Percentiles rank a stretch among this genome's conserved stretches.
phyloP scores from a whole-genome alignment of 2,888 invertebrate species.

The Autographa gamma region DNA sequence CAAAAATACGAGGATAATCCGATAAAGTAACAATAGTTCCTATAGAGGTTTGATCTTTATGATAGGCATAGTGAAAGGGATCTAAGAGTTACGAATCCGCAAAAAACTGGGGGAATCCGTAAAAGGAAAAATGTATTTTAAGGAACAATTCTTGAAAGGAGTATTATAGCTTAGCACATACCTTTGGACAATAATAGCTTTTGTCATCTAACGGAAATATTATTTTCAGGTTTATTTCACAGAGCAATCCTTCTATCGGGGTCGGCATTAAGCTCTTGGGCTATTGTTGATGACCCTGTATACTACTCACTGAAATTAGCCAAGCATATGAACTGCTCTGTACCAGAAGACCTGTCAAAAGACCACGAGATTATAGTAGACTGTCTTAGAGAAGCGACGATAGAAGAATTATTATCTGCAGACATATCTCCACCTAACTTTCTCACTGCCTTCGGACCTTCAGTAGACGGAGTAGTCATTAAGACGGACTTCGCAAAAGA shows the following conservation, averaged over 20 bases:
- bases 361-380: slow-evolving; percentile 96
- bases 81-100: slow-evolving; percentile 46
- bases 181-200: slow-evolving; percentile 32
- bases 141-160: slow-evolving; percentile 32
- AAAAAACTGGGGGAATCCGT: slow-evolving; percentile 32
- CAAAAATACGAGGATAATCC: slow-evolving; percentile 43
- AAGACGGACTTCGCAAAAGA: slow-evolving; percentile 95
- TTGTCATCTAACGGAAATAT: slow-evolving; percentile 31
- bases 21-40: slow-evolving; percentile 48
- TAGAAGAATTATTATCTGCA: slow-evolving; percentile 92
- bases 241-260: slow-evolving; percentile 96
- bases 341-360: slow-evolving; percentile 94
- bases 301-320: slow-evolving; percentile 94
- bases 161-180: slow-evolving; percentile 35
- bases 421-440: slow-evolving; percentile 95
- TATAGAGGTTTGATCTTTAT: slow-evolving; percentile 40
- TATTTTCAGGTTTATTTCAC: slow-evolving; percentile 93
- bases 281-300: slow-evolving; percentile 95
- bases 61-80: slow-evolving; percentile 46
- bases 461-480: slow-evolving; percentile 98
- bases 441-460: slow-evolving; percentile 96
- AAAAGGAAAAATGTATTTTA: slow-evolving; percentile 46
- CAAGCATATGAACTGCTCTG: slow-evolving; percentile 93
- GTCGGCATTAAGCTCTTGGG: slow-evolving; percentile 96
- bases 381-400: slow-evolving; percentile 93